A percentile compares a stretch with the other conserved stretches of the same genome.
phyloP scores from a whole-genome alignment of 1,140 invertebrate genomes.

The Platorchestia sp. region DNA sequence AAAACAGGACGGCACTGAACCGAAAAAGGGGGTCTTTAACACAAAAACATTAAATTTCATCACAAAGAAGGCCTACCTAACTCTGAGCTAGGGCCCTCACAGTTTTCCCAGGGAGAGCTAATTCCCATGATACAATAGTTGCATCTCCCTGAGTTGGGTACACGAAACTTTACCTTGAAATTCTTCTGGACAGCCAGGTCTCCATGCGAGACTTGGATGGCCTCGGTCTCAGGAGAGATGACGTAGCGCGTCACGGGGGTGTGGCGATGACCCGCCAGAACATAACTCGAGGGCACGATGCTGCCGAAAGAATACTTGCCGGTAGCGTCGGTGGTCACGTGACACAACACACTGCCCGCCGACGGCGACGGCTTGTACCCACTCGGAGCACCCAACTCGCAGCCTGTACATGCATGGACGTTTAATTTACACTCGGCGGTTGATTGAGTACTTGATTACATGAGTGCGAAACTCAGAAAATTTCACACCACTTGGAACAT shows the following conservation, averaged over 20 bases:
- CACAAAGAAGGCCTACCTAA: too few relatives aligned
- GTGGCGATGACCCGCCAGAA: slow-evolving; percentile 67
- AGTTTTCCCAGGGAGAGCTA: too few relatives aligned
- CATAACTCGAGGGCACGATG: slow-evolving; percentile 85
- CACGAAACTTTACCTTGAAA: slow-evolving; percentile 83
- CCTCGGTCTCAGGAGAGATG: slow-evolving; percentile 79
- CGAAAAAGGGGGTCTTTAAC: too few relatives aligned
- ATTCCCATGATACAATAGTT: too few relatives aligned
- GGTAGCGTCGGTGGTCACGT: slow-evolving; percentile 79
- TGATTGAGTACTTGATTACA: too few relatives aligned
- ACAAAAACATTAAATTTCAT: too few relatives aligned
- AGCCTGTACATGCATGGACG: slow-evolving; percentile 40
- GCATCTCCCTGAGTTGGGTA: too few relatives aligned
- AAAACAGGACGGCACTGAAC: too few relatives aligned
- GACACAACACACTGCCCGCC: slow-evolving; percentile 76
- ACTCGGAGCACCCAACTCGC: slow-evolving; percentile 55
- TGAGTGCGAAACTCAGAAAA: too few relatives aligned
- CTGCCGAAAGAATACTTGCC: slow-evolving; percentile 86
- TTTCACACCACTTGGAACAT: too few relatives aligned
- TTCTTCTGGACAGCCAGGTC: slow-evolving; percentile 79
- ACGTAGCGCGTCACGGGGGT: slow-evolving; percentile 61
- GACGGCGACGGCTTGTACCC: slow-evolving; percentile 55
- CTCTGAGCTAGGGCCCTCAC: too few relatives aligned
- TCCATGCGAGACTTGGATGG: slow-evolving; percentile 81
- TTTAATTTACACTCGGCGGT: too few relatives aligned